These are phyloP conservation scores for Pseudolaguvia tuberculata DNA, from an alignment of 2,113 vertebrate species.

Conservation along the genomic window DNA sequence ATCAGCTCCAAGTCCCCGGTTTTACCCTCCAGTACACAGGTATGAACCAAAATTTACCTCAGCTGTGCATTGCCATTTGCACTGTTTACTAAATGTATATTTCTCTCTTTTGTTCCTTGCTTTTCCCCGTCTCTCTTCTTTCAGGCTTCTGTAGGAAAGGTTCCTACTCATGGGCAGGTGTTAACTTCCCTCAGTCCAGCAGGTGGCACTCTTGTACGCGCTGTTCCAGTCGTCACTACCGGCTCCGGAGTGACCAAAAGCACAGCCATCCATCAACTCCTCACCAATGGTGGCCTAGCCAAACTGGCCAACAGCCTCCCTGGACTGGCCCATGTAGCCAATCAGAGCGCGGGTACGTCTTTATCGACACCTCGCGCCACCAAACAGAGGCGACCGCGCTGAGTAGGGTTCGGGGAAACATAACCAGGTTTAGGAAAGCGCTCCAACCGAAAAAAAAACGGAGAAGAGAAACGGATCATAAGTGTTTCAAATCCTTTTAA, in stretches of 20 bases:
- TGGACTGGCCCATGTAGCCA: constrained; percentile 89
- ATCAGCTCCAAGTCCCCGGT: constrained; percentile 81
- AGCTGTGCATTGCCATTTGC: background rate
- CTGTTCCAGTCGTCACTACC: constrained; percentile 81
- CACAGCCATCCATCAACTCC: constrained; percentile 91
- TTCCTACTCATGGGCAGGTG: constrained; percentile 64
- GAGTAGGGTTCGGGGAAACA: constrained; percentile 49
- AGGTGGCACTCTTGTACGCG: constrained; percentile 76
- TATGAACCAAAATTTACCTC: constrained; percentile 40
- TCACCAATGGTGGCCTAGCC: constrained; percentile 86
- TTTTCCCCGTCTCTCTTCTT: too few species aligned
- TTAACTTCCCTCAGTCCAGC: constrained; percentile 72
- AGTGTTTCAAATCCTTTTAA: background rate
- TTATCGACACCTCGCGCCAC: constrained; percentile 34
- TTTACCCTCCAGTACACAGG: constrained; percentile 73
- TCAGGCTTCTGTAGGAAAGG: constrained; percentile 73
- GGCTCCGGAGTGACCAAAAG: constrained; percentile 75
- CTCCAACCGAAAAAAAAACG: too few species aligned
- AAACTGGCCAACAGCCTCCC: constrained; percentile 89
- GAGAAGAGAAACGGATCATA: too few species aligned
- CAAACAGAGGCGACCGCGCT: constrained; percentile 62
- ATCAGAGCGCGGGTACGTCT: constrained; percentile 82
- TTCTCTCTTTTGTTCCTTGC: too few species aligned
- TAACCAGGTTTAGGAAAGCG: background rate
- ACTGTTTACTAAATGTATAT: background rate